These are phyloP conservation scores for Aphis gossypii DNA, from an alignment of 1,140 invertebrate genomes.

Conservation along the genomic window DNA sequence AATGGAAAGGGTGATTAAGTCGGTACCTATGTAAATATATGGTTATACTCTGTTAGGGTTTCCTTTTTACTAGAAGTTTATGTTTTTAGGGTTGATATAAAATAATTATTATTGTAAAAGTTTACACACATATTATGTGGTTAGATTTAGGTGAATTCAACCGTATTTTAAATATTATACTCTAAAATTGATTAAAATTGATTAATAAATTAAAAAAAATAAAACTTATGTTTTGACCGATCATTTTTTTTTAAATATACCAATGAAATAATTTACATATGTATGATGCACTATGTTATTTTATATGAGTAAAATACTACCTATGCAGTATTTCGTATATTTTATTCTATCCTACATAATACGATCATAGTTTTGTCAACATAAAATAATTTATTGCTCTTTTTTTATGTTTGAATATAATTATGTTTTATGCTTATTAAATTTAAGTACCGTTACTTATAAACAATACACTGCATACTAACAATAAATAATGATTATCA, in stretches of 20 bases:
- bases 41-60: not conserved
- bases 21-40: not conserved
- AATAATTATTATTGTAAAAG: not conserved
- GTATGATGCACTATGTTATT: too few species aligned
- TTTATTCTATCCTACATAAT: not conserved
- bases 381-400: not conserved
- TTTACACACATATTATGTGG: not conserved
- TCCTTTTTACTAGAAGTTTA: not conserved
- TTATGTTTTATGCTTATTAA: not conserved
- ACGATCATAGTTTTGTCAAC: not conserved
- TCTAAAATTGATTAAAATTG: not conserved
- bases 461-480: not conserved
- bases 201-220: too few species aligned
- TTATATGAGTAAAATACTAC: too few species aligned
- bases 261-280: too few species aligned
- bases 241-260: too few species aligned
- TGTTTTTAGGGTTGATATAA: slow-evolving; percentile 8
- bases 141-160: not conserved
- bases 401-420: too few species aligned
- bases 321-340: not conserved
- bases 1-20: not conserved
- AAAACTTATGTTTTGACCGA: not conserved
- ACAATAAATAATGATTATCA: not conserved
- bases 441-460: not conserved
- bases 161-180: not conserved